Percentiles rank a stretch among this genome's conserved stretches.
phyloP scores from a whole-genome alignment of 2,797 vertebrate genomes.

The Lutjanus argentimaculatus region DNA sequence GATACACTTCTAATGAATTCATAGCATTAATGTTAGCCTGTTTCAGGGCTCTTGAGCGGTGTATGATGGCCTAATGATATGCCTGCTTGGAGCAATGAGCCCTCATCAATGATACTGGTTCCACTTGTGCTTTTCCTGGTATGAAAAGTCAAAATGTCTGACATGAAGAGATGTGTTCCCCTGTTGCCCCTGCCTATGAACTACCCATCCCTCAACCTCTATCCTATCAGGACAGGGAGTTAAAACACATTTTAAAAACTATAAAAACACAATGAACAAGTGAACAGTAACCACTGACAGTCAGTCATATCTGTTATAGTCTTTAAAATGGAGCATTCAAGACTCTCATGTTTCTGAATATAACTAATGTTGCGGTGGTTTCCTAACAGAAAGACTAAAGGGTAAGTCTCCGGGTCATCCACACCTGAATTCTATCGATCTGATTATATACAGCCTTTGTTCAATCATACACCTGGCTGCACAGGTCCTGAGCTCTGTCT shows the following conservation, averaged over 20 bases:
- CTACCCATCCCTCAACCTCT: too few species aligned
- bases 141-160: neutral
- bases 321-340: neutral
- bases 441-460: neutral
- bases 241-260: too few species aligned
- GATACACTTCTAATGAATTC: neutral
- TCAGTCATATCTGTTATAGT: too few species aligned
- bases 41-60: neutral
- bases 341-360: neutral
- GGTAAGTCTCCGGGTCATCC: neutral
- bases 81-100: neutral
- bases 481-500: neutral
- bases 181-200: neutral
- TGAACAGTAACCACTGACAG: neutral
- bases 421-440: neutral
- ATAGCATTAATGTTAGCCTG: too few species aligned
- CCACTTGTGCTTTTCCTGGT: neutral
- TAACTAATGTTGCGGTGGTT: neutral
- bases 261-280: neutral
- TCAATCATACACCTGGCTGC: slow-evolving; percentile 5
- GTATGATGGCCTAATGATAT: neutral
- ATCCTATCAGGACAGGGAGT: too few species aligned
- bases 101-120: neutral
- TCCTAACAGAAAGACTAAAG: neutral
- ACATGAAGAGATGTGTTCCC: neutral